A percentile compares a stretch with the other conserved stretches of the same genome.
Evolutionary conservation across 1,140 invertebrate genomes (phyloP).

Genomic region (Caerostris extrusa): DNA sequence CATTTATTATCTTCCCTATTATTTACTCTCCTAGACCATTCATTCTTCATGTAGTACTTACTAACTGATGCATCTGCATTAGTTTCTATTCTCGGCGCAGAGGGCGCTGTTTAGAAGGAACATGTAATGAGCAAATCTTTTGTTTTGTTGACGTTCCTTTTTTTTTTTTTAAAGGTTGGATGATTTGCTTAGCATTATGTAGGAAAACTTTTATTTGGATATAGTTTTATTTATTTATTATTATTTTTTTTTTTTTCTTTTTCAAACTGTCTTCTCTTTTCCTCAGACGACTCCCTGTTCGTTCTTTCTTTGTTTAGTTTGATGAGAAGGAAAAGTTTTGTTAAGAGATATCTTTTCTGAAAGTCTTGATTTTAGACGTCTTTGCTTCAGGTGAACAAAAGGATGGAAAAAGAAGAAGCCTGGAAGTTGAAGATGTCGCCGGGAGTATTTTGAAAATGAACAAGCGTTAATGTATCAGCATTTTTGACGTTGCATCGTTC

Average conservation of each 20-base stretch:
- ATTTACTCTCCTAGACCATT: slow-evolving; percentile 56
- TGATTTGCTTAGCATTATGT: slow-evolving; percentile 62
- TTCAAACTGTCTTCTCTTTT: neutral
- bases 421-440: slow-evolving; percentile 26
- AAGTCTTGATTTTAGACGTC: slow-evolving; percentile 24
- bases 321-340: slow-evolving; percentile 57
- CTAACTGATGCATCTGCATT: slow-evolving; percentile 34
- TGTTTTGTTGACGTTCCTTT: slow-evolving; percentile 33
- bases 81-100: neutral
- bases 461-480: slow-evolving; percentile 30
- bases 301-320: slow-evolving; percentile 47
- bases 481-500: neutral
- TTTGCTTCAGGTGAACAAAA: slow-evolving; percentile 26
- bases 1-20: slow-evolving; percentile 69
- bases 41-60: slow-evolving; percentile 40
- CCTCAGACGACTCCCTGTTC: too few species aligned
- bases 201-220: slow-evolving; percentile 51
- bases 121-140: slow-evolving; percentile 49
- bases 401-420: neutral
- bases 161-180: slow-evolving; percentile 43
- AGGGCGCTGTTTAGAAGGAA: slow-evolving; percentile 33
- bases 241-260: neutral
- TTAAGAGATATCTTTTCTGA: slow-evolving; percentile 57
- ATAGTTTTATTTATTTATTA: neutral
- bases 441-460: slow-evolving; percentile 1